Base-by-base conservation (phyloP, 92 coral and sea anemone genomes). In the Virgularia gustaviana region DNA sequence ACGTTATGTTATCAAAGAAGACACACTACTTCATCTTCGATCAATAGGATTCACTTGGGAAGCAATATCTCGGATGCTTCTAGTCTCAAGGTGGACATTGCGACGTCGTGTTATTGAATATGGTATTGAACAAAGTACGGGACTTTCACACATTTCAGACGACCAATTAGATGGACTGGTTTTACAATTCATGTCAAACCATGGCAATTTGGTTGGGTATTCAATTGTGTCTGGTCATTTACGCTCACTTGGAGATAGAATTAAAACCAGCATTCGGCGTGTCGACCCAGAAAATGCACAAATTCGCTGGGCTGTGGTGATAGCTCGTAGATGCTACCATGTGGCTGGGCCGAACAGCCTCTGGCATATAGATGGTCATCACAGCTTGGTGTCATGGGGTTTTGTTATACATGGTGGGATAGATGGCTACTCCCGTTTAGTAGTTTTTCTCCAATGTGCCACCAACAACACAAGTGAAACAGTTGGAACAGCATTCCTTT, bases 281-380 rank as follows among this genome's bases (percentile, higher is more conserved):
- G 72, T 83, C 16, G 83, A 83, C 49, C 87, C 87, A 24, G 37
- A 36, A 4, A 83, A 78, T 71, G 68, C 73, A 6, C 60, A 57
- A 38, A 49, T 78, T 37, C 49, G 76, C 32, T 83, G 87, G 83
- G 87, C 77, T 16, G 72, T 70, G 31, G 73, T 57, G 12, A 65
- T 83, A 29, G 49, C 83, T n/a, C 52, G 87, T 41, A 55, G 79
- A 70, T 49, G 79, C 9, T 81, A 81, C 30, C 76, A 72, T 31
- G 78, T 66, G 9, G 71, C 78, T 23, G 81, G 86, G 24, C 81
- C 86, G 24, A 82, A 82, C 43, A 82, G 82, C 57, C 70, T 81
- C 42, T 85, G 89, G 86, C 83, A 73, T 39, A 49, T 56, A 44
- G 78, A 73, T 57, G 67, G 78, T 30, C 70, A 73, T 37, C 78